Base-by-base conservation (phyloP, 2,113 vertebrate genomes). In the Rhinogobius similis region DNA sequence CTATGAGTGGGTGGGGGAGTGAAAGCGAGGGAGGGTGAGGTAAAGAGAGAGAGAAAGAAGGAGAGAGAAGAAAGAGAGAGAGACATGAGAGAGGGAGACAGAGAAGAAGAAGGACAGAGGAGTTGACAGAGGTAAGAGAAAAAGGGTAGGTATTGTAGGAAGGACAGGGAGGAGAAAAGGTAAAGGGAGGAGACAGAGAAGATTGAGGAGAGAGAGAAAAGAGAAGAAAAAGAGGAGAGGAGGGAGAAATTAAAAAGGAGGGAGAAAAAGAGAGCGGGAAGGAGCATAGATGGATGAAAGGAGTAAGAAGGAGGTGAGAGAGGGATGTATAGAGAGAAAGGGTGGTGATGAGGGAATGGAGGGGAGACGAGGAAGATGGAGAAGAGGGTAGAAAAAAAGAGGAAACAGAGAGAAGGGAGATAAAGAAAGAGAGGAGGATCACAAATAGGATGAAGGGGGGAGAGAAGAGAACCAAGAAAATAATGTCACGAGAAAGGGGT, bases 221-320 rank as follows among this genome's bases (percentile, higher is more conserved):
- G 32, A 7, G 32, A 68, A 82, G 77, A 80, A 82, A 86, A 83
- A 41, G 39, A 41, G 39, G 13, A 41, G 13, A 41, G 13, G 39
- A 14, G 4, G 39, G 13, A 4, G 39, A 14, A 12, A 12, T 41
- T 7, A 3, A 41, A 1, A 2, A 14, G 39, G 39, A 41, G 39
- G 3, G 39, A 6, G 29, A 67, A 39, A 55, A 69, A 67, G 69
- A 50, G 58, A 62, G 65, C n/a, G 70, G 70, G 69, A 68, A 58
- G 62, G 78, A 70, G 78, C 1, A 82, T 75, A 73, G 66, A 84
- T 77, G 78, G 84, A 87, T 83, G 39, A 10, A 41, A 10, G 11
- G 39, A 41, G 11, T 13, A 12, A 14, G 11, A 41, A n/a, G n/a
- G n/a, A n/a, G n/a, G 39, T 13, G 12, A 14, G 39, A 41, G 11